Base-by-base conservation (phyloP, 2,113 vertebrate species). In the Notarius lentiginosus region DNA sequence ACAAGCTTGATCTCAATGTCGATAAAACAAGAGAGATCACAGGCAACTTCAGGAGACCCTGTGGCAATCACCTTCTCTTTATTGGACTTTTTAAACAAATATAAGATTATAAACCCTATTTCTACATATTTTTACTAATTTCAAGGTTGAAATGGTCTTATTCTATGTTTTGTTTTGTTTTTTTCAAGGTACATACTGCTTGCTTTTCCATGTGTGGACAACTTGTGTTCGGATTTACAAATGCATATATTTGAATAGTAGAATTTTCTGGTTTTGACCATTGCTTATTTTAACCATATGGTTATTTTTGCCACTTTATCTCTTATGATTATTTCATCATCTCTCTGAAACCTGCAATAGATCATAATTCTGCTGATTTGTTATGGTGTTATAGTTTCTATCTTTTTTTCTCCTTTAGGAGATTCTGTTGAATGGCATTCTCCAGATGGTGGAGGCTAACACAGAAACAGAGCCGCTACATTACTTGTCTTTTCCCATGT, bases 381-480 rank as follows among this genome's bases (percentile, higher is more conserved):
- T 72, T 51, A 77, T 63, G 4, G 7, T 34, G n/a, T 22, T 10
- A 34, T 53, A 58, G 22, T 15, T 86, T 80, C 49, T 14, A 53
- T 79, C 17, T 79, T 75, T 88, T 27, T 22, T 88, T 41, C 12
- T 91, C 89, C 87, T 91, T 27, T 88, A 99, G 98, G 96, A 97
- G 89, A 94, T 97, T 91, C 94, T 99, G 85, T 95, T 99, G 58
- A 95, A 95, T 66, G 98, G 97, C 75, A 89, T 99, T 84, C 90
- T 97, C 88, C 96, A 96, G 93, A 97, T 99, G 15, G 94, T 98
- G 27, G 95, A 98, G 89, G 94, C 93, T 84, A 97, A 95, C 91
- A 91, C 94, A 84, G 88, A 92, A n/a, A 93, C 96, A 91, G 96
- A 95, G 79, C 98, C 98, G 0, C 95, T 97, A 30, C 96, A 99